phyloP scores from a whole-genome alignment of 2,113 vertebrate genomes.

The Neogobius melanostomus region DNA sequence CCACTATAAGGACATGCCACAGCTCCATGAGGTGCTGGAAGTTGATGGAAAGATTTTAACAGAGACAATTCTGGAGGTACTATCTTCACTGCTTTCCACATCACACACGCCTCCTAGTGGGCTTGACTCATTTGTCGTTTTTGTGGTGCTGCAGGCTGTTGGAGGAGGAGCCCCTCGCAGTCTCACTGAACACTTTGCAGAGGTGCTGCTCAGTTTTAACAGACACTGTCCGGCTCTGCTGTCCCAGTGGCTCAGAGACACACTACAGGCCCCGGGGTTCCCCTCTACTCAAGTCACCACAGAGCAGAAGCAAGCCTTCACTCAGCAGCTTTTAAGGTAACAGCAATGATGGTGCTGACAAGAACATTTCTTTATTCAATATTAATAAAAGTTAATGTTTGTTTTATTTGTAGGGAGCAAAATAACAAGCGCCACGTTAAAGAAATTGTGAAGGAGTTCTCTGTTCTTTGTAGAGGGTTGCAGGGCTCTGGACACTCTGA shows the following conservation, averaged over 20 bases:
- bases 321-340: conserved; percentile 92
- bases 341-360: background rate
- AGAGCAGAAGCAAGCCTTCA: conserved; percentile 92
- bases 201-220: conserved; percentile 90
- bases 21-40: conserved; percentile 86
- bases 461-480: conserved; percentile 88
- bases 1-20: conserved; percentile 84
- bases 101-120: background rate
- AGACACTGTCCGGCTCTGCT: conserved; percentile 88
- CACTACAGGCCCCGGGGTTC: conserved; percentile 85
- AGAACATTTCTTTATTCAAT: background rate
- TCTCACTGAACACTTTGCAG: conserved; percentile 89
- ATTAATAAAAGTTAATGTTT: background rate
- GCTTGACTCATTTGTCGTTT: background rate
- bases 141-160: conserved; percentile 75
- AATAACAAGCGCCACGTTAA: conserved; percentile 89
- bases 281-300: conserved; percentile 83
- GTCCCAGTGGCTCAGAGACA: conserved; percentile 88
- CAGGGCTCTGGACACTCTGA: conserved; percentile 88
- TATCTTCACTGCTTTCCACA: conserved; percentile 3
- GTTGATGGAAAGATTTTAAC: conserved; percentile 88
- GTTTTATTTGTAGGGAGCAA: conserved; percentile 81
- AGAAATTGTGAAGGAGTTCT: conserved; percentile 95
- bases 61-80: conserved; percentile 90
- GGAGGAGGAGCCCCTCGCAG: conserved; percentile 86